Conservation (phyloP, 2,797 vertebrate species). For the Enteromius paludinosus region DNA sequence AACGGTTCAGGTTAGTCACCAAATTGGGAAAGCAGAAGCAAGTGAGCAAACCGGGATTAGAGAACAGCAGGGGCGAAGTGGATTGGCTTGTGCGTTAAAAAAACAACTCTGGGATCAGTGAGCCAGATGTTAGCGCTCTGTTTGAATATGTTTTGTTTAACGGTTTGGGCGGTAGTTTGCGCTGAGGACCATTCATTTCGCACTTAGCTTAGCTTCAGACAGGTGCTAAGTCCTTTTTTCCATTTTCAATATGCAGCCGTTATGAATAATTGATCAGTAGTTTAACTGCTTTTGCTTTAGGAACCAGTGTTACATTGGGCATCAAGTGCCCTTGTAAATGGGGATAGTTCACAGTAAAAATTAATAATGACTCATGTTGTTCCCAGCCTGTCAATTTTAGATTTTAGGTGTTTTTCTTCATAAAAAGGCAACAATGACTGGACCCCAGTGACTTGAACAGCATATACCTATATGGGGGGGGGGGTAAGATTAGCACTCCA, state of each 20-base stretch:
- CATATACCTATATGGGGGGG: background rate
- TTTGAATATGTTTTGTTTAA: conserved; percentile 16
- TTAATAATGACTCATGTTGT: background rate
- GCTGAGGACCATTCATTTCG: conserved; percentile 15
- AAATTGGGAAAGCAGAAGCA: conserved; percentile 57
- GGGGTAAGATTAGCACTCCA: too few species aligned
- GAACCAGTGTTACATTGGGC: background rate
- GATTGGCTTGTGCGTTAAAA: conserved; percentile 28
- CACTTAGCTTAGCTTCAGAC: background rate
- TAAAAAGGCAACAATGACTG: too few species aligned
- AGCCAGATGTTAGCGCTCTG: conserved; percentile 27
- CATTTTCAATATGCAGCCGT: background rate
- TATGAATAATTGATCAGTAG: conserved; percentile 13
- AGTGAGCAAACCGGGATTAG: conserved; percentile 56
- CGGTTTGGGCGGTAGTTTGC: conserved; percentile 4
- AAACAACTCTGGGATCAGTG: conserved; percentile 42
- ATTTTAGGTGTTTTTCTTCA: background rate
- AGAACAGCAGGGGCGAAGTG: conserved; percentile 49
- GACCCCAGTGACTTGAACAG: background rate
- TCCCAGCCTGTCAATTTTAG: background rate
- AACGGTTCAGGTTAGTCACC: conserved; percentile 66
- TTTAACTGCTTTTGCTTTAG: conserved; percentile 2
- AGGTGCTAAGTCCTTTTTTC: conserved; percentile 4
- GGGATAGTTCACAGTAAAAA: background rate
- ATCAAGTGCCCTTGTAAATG: background rate